Conservation (phyloP, 2,797 vertebrate species). For the Pseudopleuronectes americanus region DNA sequence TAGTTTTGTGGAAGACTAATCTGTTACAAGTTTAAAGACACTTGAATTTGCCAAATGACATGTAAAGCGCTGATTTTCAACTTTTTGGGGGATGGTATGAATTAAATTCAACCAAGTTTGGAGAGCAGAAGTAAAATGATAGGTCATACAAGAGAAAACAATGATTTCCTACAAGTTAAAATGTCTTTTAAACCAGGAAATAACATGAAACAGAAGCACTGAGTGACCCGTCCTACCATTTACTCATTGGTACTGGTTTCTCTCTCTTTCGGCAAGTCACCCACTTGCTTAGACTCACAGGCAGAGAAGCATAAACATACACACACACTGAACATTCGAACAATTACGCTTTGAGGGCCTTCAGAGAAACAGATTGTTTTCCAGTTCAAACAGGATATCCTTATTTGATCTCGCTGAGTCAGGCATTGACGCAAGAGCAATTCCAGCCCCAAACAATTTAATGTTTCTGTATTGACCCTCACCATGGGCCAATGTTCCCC, state of each 20-base stretch:
- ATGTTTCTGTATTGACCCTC: constrained; percentile 59
- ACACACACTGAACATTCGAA: constrained; percentile 31
- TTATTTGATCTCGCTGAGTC: constrained; percentile 63
- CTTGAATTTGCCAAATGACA: too few relatives aligned
- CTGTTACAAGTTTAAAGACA: too few relatives aligned
- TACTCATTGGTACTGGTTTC: background rate
- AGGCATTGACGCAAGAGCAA: constrained; percentile 54
- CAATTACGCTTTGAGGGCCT: constrained; percentile 35
- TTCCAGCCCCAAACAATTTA: constrained; percentile 8
- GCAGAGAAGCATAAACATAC: constrained; percentile 26
- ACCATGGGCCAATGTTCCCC: constrained; percentile 49
- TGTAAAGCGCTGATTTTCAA: too few relatives aligned
- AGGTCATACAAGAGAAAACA: background rate
- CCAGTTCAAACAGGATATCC: constrained; percentile 67
- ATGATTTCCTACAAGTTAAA: too few relatives aligned
- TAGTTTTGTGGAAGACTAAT: too few relatives aligned
- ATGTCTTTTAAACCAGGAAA: too few relatives aligned
- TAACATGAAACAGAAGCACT: background rate
- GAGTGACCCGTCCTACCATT: background rate
- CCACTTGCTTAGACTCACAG: constrained; percentile 19
- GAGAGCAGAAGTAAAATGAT: background rate
- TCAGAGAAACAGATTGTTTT: constrained; percentile 49
- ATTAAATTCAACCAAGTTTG: too few relatives aligned
- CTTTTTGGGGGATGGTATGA: too few relatives aligned
- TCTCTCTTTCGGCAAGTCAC: background rate